Evolutionary conservation across 2,113 vertebrate genomes (phyloP), one percentile per base, ranked within the genome.

Genomic region (Echinops telfairi): DNA sequence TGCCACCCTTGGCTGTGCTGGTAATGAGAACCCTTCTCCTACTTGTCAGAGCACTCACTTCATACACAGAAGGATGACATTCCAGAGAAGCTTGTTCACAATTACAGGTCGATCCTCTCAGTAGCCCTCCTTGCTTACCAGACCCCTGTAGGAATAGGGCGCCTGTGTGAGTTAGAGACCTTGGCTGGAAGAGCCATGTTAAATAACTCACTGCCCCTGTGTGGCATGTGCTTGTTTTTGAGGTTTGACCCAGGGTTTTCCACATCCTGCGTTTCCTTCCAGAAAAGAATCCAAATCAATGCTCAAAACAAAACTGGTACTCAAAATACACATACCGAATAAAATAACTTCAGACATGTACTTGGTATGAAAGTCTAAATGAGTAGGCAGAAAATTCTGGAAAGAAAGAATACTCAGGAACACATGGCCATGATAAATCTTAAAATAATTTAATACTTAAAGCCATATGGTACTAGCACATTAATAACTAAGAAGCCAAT

Each of bases 391-490:
- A 82, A 31, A 81, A 88, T 31, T 73, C n/a, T 9, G 31, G 75
- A 90, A 79, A 68, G 14, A 3, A 93, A 91, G 11, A 83, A 4
- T 31, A 88, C 36, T 5, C 71, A 87, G 0, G 4, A 9, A 94
- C 14, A 95, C 60, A 19, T 6, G 89, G 73, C 36, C 19, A 19
- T 4, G n/a, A 76, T 3, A 68, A 20, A 86, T 78, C 73, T 92
- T 83, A 31, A 79, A 89, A 90, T 27, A 82, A 81, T 83, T 79
- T 25, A 90, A 87, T 75, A 66, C 89, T 23, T 82, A 81, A 95
- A 95, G 64, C 5, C 29, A 58, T 3, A 53, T 57, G 4, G 25
- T 2, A 16, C 6, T 70, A 47, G 47, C 62, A 90, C 31, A 86
- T 57, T 82, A 86, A 43, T 70, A 91, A 88, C 25, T 23, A 6